A percentile compares a stretch with the other conserved stretches of the same genome.
Evolutionary conservation across 2,113 vertebrate species (phyloP).

Genomic region (Callospermophilus lateralis): DNA sequence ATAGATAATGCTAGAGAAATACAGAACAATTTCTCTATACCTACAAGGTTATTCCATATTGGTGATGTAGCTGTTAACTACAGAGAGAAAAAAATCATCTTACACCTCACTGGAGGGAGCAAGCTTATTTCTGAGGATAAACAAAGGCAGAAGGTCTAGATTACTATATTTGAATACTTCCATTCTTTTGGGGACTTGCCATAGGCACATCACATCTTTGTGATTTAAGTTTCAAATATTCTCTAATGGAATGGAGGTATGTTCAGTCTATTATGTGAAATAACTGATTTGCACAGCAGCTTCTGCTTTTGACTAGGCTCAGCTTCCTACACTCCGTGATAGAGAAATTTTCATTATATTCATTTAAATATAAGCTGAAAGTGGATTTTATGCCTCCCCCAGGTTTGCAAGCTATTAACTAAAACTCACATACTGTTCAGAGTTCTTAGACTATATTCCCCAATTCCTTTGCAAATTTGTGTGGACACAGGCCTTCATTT

Average conservation of each 20-base stretch:
- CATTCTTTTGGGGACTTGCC: neutral
- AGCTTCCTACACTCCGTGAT: neutral
- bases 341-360: neutral
- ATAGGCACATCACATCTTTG: neutral
- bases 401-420: neutral
- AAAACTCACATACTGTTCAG: neutral
- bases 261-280: neutral
- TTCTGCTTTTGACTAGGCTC: neutral
- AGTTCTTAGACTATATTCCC: neutral
- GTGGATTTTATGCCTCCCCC: neutral
- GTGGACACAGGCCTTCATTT: neutral
- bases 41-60: neutral
- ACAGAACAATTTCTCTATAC: neutral
- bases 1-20: neutral
- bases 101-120: neutral
- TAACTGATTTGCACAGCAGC: neutral
- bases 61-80: neutral
- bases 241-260: neutral
- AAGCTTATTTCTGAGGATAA: neutral
- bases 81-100: neutral
- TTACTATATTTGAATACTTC: neutral
- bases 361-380: neutral
- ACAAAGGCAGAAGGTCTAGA: neutral
- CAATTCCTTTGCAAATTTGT: neutral
- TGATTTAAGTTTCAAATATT: neutral